Conservation (phyloP, 2,888 invertebrate genomes). For the Eupelmus urozonus region DNA sequence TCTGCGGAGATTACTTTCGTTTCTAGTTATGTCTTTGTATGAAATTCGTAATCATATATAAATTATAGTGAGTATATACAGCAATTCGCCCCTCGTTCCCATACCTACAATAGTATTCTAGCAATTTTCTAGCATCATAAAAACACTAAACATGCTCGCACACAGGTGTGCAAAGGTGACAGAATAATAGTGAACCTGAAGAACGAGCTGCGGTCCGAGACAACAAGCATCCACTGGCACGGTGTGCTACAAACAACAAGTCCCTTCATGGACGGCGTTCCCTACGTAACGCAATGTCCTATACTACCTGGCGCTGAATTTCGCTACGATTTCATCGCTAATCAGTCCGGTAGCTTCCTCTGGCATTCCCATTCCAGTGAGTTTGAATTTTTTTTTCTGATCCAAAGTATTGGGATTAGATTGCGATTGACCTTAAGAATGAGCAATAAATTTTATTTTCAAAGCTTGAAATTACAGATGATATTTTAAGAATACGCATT, state of each 20-base stretch:
- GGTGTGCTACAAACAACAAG: conserved; percentile 85
- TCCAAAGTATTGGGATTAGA: too few relatives aligned
- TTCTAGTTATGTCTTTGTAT: too few relatives aligned
- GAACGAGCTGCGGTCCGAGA: conserved; percentile 88
- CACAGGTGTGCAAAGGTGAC: conserved; percentile 91
- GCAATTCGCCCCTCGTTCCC: too few relatives aligned
- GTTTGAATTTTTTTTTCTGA: neutral
- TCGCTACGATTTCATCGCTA: conserved; percentile 86
- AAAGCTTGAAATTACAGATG: too few relatives aligned
- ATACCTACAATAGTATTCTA: too few relatives aligned
- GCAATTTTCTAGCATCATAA: neutral
- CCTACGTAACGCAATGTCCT: conserved; percentile 91
- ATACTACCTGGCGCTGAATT: conserved; percentile 87
- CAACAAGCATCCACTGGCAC: conserved; percentile 94
- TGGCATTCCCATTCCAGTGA: conserved; percentile 48
- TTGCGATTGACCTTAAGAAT: too few relatives aligned
- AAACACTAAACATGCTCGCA: neutral
- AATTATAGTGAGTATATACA: too few relatives aligned
- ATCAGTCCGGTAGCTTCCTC: conserved; percentile 89
- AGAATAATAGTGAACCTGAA: conserved; percentile 89
- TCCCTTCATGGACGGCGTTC: conserved; percentile 94
- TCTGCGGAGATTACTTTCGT: too few relatives aligned
- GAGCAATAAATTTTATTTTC: too few relatives aligned
- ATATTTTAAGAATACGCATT: neutral
- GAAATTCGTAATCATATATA: too few relatives aligned